Evolutionary conservation across 1,140 invertebrate genomes (phyloP), one percentile per base, ranked within the genome.

Genomic region (Nasonia vitripennis): DNA sequence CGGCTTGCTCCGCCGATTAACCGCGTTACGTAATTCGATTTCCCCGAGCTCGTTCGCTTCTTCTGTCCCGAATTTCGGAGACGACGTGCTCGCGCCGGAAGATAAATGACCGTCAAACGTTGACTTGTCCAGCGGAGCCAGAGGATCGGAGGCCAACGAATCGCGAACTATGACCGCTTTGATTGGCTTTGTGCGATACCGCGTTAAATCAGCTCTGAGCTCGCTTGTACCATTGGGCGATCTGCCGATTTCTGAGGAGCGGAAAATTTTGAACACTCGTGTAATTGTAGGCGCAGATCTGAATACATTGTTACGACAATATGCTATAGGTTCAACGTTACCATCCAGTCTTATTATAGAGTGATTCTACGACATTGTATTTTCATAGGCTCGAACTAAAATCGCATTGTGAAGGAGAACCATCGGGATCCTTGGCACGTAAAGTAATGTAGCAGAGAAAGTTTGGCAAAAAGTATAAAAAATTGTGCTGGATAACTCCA

Each of bases 21-120:
- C 62, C 67, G 79, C 79, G 67, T 45, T 45, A 45, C 41, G n/a
- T 78, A 78, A 78, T 78, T 78, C 77, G 23, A 78, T 78, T 78
- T 78, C 9, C 45, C 12, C 68, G 71, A 78, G 83, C 84, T 34
- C 73, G 27, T 45, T 34, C 73, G 37, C 37, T n/a, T 62, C 55
- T 62, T 62, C 55, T 62, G 55, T 20, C 55, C n/a, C 34, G 68
- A 68, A 83, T 55, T 48, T 74, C 55, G 55, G 55, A 62, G 55
- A 62, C 55, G 14, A 62, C 20, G 14, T 20, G 55, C 34, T 37
- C 2, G 78, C 68, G 55, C 74, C 37, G 23, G n/a, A 84, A 55
- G 83, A 71, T 34, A 71, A 71, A 71, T 71, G 70, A 71, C 55
- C 55, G 55, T 4, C 55, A 20, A 20, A 62, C 17, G 6, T 37